Conservation (phyloP, 2,797 vertebrate species). For the Halcyon chelicuti region DNA sequence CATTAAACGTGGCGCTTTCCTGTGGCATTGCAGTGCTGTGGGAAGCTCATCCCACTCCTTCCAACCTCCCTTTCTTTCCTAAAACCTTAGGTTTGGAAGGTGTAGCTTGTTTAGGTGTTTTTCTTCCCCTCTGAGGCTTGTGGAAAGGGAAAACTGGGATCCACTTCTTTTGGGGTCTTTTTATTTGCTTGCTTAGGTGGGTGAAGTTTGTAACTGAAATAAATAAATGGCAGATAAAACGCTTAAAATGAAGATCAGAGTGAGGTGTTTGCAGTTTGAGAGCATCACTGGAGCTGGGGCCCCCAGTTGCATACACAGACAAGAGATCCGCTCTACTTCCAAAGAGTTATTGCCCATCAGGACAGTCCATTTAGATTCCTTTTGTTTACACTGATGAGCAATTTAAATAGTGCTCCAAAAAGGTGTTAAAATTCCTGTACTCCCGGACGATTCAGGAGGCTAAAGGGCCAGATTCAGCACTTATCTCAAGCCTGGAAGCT, state of each 20-base stretch:
- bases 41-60: not conserved
- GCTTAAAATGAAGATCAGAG: not conserved
- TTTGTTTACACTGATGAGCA: not conserved
- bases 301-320: not conserved
- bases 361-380: not conserved
- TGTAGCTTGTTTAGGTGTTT: not conserved
- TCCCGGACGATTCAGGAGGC: not conserved
- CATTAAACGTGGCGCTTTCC: slow-evolving; percentile 69
- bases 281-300: not conserved
- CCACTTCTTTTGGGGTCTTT: not conserved
- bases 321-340: not conserved
- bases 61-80: not conserved
- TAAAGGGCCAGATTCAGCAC: not conserved
- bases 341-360: not conserved
- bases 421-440: slow-evolving; percentile 42
- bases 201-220: not conserved
- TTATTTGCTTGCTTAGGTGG: not conserved
- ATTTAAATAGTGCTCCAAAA: not conserved
- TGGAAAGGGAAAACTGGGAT: not conserved
- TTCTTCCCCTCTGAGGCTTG: not conserved
- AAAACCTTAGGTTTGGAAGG: not conserved
- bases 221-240: not conserved
- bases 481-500: slow-evolving; percentile 16
- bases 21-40: slow-evolving; percentile 38
- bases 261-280: not conserved